Evolutionary conservation across 2,888 invertebrate species (phyloP).

Genomic region (Pycnomerus fuliginosus): DNA sequence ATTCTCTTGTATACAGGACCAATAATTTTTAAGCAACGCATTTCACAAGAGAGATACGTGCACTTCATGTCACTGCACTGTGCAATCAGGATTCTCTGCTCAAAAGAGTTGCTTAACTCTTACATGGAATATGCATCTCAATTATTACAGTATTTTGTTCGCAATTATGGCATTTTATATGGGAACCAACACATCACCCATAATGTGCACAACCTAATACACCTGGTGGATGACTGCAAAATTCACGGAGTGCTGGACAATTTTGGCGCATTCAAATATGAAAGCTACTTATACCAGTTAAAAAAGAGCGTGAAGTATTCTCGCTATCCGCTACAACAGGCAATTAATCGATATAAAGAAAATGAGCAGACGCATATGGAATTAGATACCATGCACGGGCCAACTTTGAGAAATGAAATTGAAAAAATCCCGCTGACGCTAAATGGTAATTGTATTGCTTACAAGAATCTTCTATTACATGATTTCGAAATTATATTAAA

Average conservation of each 20-base stretch:
- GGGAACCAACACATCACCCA: constrained; percentile 24
- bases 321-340: constrained; percentile 27
- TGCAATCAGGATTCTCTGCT: constrained; percentile 29
- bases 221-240: constrained; percentile 27
- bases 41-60: constrained; percentile 18
- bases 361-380: neutral
- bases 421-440: neutral
- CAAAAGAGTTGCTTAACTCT: constrained; percentile 10
- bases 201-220: constrained; percentile 32
- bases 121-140: constrained; percentile 26
- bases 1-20: constrained; percentile 33
- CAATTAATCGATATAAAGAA: constrained; percentile 21
- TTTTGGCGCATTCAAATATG: constrained; percentile 30
- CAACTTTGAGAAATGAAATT: neutral
- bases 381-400: neutral
- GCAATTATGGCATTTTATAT: constrained; percentile 24
- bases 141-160: constrained; percentile 29
- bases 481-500: neutral
- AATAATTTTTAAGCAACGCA: constrained; percentile 24
- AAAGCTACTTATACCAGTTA: constrained; percentile 24
- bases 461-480: neutral
- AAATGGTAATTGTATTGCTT: neutral
- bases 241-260: constrained; percentile 26
- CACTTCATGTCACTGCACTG: constrained; percentile 28
- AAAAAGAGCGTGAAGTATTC: constrained; percentile 22